These are phyloP conservation scores for Eretmocerus hayati DNA, from an alignment of 2,888 invertebrate genomes.

Conservation along the genomic window DNA sequence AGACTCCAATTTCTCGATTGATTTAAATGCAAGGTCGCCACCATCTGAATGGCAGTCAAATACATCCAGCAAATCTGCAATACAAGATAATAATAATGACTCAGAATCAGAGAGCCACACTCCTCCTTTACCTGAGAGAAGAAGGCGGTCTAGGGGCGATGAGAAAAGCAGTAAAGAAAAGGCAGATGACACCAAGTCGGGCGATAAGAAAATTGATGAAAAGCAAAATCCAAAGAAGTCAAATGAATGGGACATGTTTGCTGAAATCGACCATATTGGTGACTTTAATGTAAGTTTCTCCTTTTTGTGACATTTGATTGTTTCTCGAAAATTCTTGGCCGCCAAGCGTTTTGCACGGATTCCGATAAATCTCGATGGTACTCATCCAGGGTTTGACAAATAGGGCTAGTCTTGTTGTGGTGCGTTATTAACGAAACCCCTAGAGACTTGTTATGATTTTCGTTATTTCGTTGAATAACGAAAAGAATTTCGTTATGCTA, in stretches of 20 bases:
- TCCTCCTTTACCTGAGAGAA: conserved; percentile 40
- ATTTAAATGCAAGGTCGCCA: conserved; percentile 32
- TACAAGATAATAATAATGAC: conserved; percentile 39
- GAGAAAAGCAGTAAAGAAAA: conserved; percentile 31
- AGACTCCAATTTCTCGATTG: conserved; percentile 48
- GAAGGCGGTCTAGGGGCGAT: conserved; percentile 28
- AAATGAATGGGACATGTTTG: conserved; percentile 87
- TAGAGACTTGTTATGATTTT: no score
- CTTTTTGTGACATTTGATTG: not conserved
- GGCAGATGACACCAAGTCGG: conserved; percentile 27
- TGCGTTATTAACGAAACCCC: no score
- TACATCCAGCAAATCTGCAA: conserved; percentile 26
- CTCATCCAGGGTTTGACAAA: no score
- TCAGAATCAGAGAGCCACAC: conserved; percentile 41
- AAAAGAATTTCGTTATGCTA: no score
- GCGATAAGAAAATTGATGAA: conserved; percentile 39
- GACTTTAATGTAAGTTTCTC: conserved; percentile 60
- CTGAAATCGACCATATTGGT: conserved; percentile 81
- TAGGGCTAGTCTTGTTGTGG: no score
- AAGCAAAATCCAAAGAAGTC: conserved; percentile 48
- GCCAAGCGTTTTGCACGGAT: conserved; percentile 3
- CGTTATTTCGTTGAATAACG: no score
- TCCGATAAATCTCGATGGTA: no score
- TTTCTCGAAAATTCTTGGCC: not conserved
- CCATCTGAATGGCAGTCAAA: conserved; percentile 26